Percentiles rank a stretch among this genome's conserved stretches.
Conservation (phyloP, 2,888 invertebrate genomes). For the Agrilus biguttatus region DNA sequence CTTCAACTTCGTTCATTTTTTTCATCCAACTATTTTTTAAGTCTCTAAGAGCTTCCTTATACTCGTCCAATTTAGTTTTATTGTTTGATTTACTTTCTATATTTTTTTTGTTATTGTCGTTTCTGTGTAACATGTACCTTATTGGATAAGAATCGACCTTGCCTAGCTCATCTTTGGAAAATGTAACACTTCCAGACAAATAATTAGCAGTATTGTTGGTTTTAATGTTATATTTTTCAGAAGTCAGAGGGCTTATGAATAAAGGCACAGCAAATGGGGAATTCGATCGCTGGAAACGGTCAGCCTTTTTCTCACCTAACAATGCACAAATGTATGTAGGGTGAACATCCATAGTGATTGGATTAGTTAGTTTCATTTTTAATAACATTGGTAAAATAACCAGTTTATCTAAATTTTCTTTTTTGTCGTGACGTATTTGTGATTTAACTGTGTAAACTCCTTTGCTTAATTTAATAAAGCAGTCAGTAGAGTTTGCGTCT, state of each 20-base stretch:
- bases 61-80: conserved; percentile 61
- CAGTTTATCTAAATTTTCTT: conserved; percentile 70
- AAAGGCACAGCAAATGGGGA: conserved; percentile 46
- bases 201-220: conserved; percentile 47
- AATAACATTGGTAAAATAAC: conserved; percentile 63
- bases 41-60: conserved; percentile 72
- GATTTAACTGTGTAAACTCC: conserved; percentile 83
- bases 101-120: conserved; percentile 33
- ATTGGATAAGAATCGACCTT: conserved; percentile 58
- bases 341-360: conserved; percentile 67
- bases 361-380: conserved; percentile 58
- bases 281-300: conserved; percentile 12
- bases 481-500: conserved; percentile 75
- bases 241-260: conserved; percentile 61
- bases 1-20: conserved; percentile 50
- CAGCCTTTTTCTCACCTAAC: conserved; percentile 61
- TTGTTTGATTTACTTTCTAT: conserved; percentile 33
- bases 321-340: conserved; percentile 51
- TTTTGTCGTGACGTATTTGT: conserved; percentile 83
- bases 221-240: conserved; percentile 57
- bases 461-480: conserved; percentile 78
- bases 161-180: conserved; percentile 73
- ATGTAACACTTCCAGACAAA: conserved; percentile 61
- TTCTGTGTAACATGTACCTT: conserved; percentile 44
- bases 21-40: conserved; percentile 70